A percentile compares a stretch with the other conserved stretches of the same genome.
Conservation (phyloP, 1,140 invertebrate genomes). For the Vanessa atalanta region DNA sequence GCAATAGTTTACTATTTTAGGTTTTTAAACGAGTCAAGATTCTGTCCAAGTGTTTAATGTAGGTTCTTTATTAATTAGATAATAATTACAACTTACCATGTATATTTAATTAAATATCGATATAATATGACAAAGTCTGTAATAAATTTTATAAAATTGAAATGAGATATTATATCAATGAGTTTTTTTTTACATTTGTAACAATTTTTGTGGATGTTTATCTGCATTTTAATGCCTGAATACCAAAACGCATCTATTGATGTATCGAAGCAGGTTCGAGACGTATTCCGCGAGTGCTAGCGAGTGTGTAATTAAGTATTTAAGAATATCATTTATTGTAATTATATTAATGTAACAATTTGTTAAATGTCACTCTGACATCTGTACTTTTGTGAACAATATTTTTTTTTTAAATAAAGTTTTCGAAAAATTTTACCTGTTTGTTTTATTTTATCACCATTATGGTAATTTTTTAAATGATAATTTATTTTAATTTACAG, state of each 20-base stretch:
- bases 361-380: conserved; percentile 55
- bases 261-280: neutral
- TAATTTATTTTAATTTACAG: neutral
- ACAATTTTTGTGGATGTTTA: conserved; percentile 7
- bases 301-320: conserved; percentile 9
- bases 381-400: conserved; percentile 62
- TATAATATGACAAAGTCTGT: conserved; percentile 16
- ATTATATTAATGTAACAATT: conserved; percentile 42
- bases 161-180: neutral
- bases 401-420: conserved; percentile 70
- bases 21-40: neutral
- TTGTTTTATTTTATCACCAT: neutral
- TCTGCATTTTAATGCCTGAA: conserved; percentile 2
- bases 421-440: conserved; percentile 50
- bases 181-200: neutral
- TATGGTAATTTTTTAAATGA: neutral
- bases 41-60: neutral
- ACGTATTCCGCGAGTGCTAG: conserved; percentile 11
- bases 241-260: neutral
- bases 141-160: neutral
- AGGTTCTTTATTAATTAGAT: conserved; percentile 10
- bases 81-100: conserved; percentile 24
- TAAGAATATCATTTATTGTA: conserved; percentile 24
- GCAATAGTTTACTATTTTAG: neutral
- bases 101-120: conserved; percentile 10